Base-by-base conservation (phyloP, 30 jellyfish, hydroid and myxozoan genomes). In the Phacellophora camtschatica region DNA sequence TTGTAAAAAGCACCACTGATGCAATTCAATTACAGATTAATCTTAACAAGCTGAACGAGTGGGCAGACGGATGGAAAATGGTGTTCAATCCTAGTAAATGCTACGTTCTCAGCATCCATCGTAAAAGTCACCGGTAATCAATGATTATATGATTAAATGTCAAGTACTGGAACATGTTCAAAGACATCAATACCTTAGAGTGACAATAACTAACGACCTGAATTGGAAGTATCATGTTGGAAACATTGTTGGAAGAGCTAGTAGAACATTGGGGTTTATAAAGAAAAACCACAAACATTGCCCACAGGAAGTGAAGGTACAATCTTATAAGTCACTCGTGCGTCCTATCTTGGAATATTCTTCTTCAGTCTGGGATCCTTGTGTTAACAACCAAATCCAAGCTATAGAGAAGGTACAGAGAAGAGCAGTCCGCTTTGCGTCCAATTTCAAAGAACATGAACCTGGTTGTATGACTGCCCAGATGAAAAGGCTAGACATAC, bases 291-390 rank as follows among this genome's bases (percentile, higher is more conserved):
- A 18, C 77, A 66, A 66, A 66, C 70, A 66, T 66, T 32, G 74
- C 81, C 32, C 74, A 34, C 29, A 28, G 79, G 51, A 71, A 46
- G 22, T 46, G 78, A 71, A 71, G 29, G 25, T 4, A 11, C n/a
- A n/a, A n/a, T n/a, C n/a, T n/a, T n/a, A n/a, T n/a, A n/a, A n/a
- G n/a, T n/a, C 75, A 27, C 12, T 23, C 49, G 75, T 71, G 23
- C 49, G 81, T 71, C 84, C 84, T 71, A 39, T 71, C 84, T 46
- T 39, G 84, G 76, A 71, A 71, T 71, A 71, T 71, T 71, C 5
- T 71, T 71, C 29, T 28, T 66, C 72, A 29, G 81, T 66, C 73
- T 55, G 24, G 69, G 69, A 55, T 55, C 69, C 69, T 55, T 55
- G 31, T 23, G 24, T 19, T 8, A 66, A 66, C 29, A 66, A 66